These are phyloP conservation scores for Coenobita brevimanus DNA, from an alignment of 1,140 invertebrate genomes.

Conservation along the genomic window DNA sequence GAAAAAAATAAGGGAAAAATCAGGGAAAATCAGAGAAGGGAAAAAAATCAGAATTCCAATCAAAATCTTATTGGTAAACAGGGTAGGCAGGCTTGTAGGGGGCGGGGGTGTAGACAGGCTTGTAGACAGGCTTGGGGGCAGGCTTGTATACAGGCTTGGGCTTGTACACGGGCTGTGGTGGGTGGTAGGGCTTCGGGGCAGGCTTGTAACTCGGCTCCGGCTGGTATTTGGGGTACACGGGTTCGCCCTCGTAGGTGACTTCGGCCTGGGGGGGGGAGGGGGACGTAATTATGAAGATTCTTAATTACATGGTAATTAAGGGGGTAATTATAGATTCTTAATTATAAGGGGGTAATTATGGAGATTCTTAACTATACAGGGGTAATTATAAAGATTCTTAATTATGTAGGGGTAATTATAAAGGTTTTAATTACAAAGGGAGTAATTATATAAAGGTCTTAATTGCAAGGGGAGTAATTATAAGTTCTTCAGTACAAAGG, in stretches of 20 bases:
- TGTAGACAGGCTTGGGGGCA: slow-evolving; percentile 16
- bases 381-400: too few species aligned
- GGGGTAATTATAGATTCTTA: too few species aligned
- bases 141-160: slow-evolving; percentile 62
- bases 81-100: slow-evolving; percentile 32
- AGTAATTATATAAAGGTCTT: too few species aligned
- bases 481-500: too few species aligned
- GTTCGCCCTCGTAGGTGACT: slow-evolving; percentile 69
- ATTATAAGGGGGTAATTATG: too few species aligned
- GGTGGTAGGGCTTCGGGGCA: slow-evolving; percentile 53
- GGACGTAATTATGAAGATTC: too few species aligned
- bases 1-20: not conserved
- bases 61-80: not conserved
- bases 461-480: too few species aligned
- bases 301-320: too few species aligned
- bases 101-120: slow-evolving; percentile 20
- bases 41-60: not conserved
- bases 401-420: too few species aligned
- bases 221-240: slow-evolving; percentile 63
- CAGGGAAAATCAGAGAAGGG: not conserved
- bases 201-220: slow-evolving; percentile 65
- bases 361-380: too few species aligned
- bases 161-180: slow-evolving; percentile 46
- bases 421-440: too few species aligned
- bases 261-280: too few species aligned